Percentiles rank a stretch among this genome's conserved stretches.
These are phyloP conservation scores for Cryptus armator DNA, from an alignment of 2,888 invertebrate species.

Conservation along the genomic window DNA sequence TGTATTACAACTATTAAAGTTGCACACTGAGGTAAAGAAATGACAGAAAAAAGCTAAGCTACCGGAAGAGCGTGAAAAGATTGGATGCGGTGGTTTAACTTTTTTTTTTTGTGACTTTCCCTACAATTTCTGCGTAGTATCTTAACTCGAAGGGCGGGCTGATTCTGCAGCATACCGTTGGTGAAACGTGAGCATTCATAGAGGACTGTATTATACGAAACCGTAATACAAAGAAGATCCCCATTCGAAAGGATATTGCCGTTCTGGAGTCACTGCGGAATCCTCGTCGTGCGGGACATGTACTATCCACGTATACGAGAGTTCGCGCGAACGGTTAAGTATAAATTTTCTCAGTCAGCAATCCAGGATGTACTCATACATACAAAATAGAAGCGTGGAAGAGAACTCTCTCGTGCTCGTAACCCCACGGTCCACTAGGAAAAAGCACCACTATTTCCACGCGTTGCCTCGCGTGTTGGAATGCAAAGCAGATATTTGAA, in stretches of 20 bases:
- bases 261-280: slow-evolving; percentile 63
- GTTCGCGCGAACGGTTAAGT: slow-evolving; percentile 72
- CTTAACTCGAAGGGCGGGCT: not conserved
- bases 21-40: not conserved
- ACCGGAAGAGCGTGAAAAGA: not conserved
- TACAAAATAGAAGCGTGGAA: slow-evolving; percentile 61
- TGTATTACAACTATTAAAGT: slow-evolving; percentile 12
- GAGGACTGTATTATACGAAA: slow-evolving; percentile 55
- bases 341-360: slow-evolving; percentile 78
- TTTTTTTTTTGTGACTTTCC: not conserved
- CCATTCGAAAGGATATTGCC: slow-evolving; percentile 75
- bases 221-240: slow-evolving; percentile 70
- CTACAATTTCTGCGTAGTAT: not conserved
- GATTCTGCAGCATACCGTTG: not conserved
- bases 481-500: slow-evolving; percentile 81
- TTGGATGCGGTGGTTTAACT: not conserved
- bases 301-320: slow-evolving; percentile 27
- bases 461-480: slow-evolving; percentile 64
- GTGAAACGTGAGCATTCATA: slow-evolving; percentile 6
- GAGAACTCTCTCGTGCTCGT: slow-evolving; percentile 66
- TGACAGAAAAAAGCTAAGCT: not conserved
- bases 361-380: slow-evolving; percentile 72
- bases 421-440: slow-evolving; percentile 6
- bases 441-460: slow-evolving; percentile 62
- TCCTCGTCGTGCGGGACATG: slow-evolving; percentile 39